Percentiles rank a stretch among this genome's conserved stretches.
Evolutionary conservation across 2,888 invertebrate species (phyloP).

Genomic region (Napeogenes inachia): DNA sequence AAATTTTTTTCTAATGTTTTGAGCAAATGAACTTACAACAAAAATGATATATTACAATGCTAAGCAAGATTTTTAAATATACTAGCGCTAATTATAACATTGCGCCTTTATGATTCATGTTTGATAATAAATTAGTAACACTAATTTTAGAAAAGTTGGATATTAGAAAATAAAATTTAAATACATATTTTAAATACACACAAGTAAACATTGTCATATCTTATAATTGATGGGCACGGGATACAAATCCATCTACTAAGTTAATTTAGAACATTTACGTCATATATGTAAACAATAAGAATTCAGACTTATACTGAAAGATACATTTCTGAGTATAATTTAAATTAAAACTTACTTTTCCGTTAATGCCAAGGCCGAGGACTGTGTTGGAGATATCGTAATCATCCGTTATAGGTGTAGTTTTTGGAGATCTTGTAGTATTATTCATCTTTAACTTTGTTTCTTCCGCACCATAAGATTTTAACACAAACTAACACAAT

Average conservation of each 20-base stretch:
- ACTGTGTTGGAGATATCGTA: constrained; percentile 95
- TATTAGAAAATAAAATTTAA: too few species aligned
- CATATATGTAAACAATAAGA: constrained; percentile 42
- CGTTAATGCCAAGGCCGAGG: constrained; percentile 97
- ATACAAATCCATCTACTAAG: constrained; percentile 28
- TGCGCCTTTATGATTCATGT: constrained; percentile 16
- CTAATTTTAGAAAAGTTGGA: too few species aligned
- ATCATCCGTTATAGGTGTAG: constrained; percentile 90
- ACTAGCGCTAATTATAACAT: constrained; percentile 17
- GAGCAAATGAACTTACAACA: too few species aligned
- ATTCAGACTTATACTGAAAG: constrained; percentile 8
- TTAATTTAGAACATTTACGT: constrained; percentile 40
- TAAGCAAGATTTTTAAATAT: constrained; percentile 7
- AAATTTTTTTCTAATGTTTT: too few species aligned
- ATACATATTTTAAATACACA: too few species aligned
- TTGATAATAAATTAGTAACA: too few species aligned
- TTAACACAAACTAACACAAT: constrained; percentile 22
- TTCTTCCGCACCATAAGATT: constrained; percentile 21
- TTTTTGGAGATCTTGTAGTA: constrained; percentile 80
- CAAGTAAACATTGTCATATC: background rate
- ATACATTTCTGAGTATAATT: constrained; percentile 11
- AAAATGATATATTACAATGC: background rate
- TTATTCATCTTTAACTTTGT: constrained; percentile 54
- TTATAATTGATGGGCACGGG: constrained; percentile 9
- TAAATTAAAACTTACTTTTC: constrained; percentile 79